phyloP scores from a whole-genome alignment of 2,797 vertebrate genomes.

The Eulemur rubriventer region DNA sequence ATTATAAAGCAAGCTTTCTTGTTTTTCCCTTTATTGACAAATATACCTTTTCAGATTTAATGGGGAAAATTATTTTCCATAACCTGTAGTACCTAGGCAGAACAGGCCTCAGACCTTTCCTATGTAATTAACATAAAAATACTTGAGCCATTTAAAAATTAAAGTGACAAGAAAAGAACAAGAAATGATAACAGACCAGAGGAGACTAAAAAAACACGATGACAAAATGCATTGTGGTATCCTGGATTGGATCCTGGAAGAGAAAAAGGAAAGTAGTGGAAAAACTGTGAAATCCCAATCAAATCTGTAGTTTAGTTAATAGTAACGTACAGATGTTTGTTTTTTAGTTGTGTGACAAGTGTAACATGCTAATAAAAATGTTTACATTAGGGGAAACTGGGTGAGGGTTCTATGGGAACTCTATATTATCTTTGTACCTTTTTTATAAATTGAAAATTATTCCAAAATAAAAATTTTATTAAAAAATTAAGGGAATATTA shows the following conservation, averaged over 20 bases:
- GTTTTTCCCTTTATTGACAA: background rate
- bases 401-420: background rate
- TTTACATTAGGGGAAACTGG: background rate
- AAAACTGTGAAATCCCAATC: background rate
- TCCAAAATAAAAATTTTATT: background rate
- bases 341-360: constrained; percentile 24
- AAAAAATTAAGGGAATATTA: background rate
- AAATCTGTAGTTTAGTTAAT: constrained; percentile 3
- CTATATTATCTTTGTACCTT: background rate
- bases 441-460: background rate
- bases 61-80: background rate
- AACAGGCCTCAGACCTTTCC: background rate
- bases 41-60: constrained; percentile 13
- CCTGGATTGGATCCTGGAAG: background rate
- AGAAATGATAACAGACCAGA: background rate
- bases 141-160: constrained; percentile 43
- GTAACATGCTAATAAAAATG: background rate
- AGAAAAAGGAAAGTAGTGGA: background rate
- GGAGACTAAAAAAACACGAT: background rate
- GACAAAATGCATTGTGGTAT: background rate
- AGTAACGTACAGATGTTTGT: background rate
- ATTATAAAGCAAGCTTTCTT: constrained; percentile 10
- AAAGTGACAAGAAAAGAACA: background rate
- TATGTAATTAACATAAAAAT: background rate
- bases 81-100: background rate